Percentiles rank a stretch among this genome's conserved stretches.
phyloP scores from a whole-genome alignment of 2,888 invertebrate genomes.

The Pegoplata infirma region DNA sequence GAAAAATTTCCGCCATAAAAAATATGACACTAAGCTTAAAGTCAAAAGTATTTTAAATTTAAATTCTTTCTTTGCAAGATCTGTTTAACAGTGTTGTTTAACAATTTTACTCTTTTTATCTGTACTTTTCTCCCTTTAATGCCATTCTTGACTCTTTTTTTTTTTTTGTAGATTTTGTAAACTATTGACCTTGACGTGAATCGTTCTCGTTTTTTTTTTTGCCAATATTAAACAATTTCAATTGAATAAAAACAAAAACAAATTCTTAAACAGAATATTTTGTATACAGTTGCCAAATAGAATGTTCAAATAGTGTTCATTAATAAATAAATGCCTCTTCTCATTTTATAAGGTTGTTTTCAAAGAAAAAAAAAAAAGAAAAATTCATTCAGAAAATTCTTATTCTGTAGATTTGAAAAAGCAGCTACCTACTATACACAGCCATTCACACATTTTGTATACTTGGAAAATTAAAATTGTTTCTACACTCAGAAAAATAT shows the following conservation, averaged over 20 bases:
- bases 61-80: no score
- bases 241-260: constrained; percentile 36
- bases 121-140: no score
- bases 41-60: no score
- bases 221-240: constrained; percentile 49
- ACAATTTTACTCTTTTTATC: no score
- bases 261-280: constrained; percentile 26
- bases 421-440: background rate
- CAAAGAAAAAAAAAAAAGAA: no score
- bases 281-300: constrained; percentile 27
- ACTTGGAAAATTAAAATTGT: background rate
- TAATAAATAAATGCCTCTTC: constrained; percentile 47
- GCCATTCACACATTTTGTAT: background rate
- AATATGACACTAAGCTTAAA: no score
- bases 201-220: constrained; percentile 22
- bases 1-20: no score
- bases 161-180: constrained; percentile 2
- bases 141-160: no score
- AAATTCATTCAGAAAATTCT: constrained; percentile 51
- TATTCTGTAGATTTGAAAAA: constrained; percentile 20
- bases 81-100: no score
- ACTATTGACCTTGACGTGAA: constrained; percentile 46
- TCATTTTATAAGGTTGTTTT: constrained; percentile 36
- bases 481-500: background rate
- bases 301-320: constrained; percentile 38